Evolutionary conservation across 2,888 invertebrate genomes (phyloP).

Genomic region (Antheraea yamamai): DNA sequence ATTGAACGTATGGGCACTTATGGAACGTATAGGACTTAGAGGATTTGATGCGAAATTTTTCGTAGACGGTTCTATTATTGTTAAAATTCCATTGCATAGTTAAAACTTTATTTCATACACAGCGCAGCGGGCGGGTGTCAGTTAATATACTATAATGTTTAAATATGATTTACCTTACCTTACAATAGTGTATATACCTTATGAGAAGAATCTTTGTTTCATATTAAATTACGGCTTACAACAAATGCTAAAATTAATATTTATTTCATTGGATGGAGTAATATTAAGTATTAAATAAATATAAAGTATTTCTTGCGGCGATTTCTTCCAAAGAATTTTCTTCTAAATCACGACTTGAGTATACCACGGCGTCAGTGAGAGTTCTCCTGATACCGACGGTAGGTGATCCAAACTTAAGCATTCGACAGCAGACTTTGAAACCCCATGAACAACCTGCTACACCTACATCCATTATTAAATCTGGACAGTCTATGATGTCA

Average conservation of each 20-base stretch:
- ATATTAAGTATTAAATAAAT: neutral
- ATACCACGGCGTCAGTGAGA: conserved; percentile 21
- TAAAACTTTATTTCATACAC: too few relatives aligned
- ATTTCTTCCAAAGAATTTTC: conserved; percentile 30
- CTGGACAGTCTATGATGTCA: conserved; percentile 42
- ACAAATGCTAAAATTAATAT: neutral
- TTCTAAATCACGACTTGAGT: conserved; percentile 33
- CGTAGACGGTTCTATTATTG: too few relatives aligned
- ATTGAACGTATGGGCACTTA: too few relatives aligned
- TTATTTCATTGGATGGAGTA: neutral
- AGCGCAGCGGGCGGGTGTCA: too few relatives aligned
- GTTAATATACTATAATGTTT: neutral
- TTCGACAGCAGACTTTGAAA: conserved; percentile 54
- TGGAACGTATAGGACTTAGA: too few relatives aligned
- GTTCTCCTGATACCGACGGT: conserved; percentile 32
- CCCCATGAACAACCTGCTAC: conserved; percentile 50
- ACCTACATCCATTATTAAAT: conserved; percentile 40
- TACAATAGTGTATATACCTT: neutral
- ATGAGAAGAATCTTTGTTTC: neutral
- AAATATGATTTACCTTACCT: neutral
- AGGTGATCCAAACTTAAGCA: conserved; percentile 32
- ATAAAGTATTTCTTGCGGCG: conserved; percentile 26
- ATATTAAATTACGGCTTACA: neutral
- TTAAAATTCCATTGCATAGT: too few relatives aligned
- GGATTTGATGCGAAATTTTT: too few relatives aligned